phyloP scores from a whole-genome alignment of 2,113 vertebrate species.

The Rallus limicola region DNA sequence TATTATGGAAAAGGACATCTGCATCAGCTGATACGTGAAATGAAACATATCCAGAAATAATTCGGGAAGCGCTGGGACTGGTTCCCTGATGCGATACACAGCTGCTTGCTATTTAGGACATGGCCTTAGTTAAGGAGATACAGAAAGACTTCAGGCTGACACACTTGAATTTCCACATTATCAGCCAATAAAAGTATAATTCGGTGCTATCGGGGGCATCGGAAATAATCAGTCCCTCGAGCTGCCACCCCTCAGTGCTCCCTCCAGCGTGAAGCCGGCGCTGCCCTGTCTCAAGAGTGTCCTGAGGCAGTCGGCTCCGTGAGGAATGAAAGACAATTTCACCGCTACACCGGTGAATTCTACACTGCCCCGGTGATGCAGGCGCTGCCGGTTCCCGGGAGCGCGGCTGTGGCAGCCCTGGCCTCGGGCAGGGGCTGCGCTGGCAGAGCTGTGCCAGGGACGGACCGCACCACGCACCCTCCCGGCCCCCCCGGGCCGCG shows the following conservation, averaged over 20 bases:
- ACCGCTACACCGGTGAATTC: too few species aligned
- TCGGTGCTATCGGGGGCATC: background rate
- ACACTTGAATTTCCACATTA: background rate
- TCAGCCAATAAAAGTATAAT: background rate
- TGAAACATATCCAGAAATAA: background rate
- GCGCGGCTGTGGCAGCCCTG: too few species aligned
- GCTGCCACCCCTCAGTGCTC: background rate
- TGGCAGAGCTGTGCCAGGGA: too few species aligned
- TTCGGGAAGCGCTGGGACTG: background rate
- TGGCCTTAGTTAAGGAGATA: background rate
- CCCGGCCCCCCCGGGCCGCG: accelerated
- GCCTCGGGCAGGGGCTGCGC: too few species aligned
- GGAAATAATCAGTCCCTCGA: background rate
- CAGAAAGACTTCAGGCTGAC: background rate
- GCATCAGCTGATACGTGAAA: background rate
- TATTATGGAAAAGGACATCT: background rate
- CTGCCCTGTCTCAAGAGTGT: background rate
- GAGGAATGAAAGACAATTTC: too few species aligned
- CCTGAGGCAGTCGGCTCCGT: background rate
- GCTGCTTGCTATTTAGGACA: background rate
- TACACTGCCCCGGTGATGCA: too few species aligned
- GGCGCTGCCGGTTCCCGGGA: too few species aligned
- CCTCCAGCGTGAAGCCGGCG: background rate
- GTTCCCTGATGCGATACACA: background rate
- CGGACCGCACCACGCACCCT: accelerated